A percentile compares a stretch with the other conserved stretches of the same genome.
phyloP scores from a whole-genome alignment of 2,113 vertebrate genomes.

The Galbula dea region DNA sequence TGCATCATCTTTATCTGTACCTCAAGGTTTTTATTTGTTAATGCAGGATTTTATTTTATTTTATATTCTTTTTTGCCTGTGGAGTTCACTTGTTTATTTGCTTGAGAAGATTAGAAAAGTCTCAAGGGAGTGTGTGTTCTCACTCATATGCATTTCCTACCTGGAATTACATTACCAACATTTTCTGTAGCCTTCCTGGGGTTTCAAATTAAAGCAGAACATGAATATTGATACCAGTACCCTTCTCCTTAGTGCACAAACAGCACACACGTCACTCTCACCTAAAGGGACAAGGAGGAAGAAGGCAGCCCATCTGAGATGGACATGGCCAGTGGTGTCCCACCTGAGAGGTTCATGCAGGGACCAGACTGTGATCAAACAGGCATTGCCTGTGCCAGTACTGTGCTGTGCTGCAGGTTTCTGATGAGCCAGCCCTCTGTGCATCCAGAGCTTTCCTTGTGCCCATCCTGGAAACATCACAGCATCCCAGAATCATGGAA shows the following conservation, averaged over 20 bases:
- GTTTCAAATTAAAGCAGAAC: slow-evolving; percentile 17
- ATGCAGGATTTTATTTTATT: neutral
- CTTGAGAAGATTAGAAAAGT: slow-evolving; percentile 16
- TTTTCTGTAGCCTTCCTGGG: slow-evolving; percentile 1
- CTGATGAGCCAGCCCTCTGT: neutral
- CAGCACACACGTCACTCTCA: neutral
- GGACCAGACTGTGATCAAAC: neutral
- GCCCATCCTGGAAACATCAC: neutral
- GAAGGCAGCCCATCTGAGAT: neutral
- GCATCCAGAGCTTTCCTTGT: neutral
- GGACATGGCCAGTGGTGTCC: rapidly evolving
- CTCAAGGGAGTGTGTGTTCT: neutral
- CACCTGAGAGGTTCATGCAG: neutral
- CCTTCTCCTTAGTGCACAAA: neutral
- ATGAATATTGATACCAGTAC: neutral
- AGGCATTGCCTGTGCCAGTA: neutral
- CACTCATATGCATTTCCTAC: slow-evolving; percentile 15
- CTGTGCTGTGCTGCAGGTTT: neutral
- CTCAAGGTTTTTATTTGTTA: neutral
- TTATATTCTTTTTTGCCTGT: neutral
- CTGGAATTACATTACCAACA: neutral
- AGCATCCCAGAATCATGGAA: no score
- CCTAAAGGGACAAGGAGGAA: neutral
- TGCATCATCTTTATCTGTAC: neutral
- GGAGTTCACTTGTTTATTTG: slow-evolving; percentile 42